These are phyloP conservation scores for Octonoba sinensis DNA, from an alignment of 2,888 invertebrate genomes.

Conservation along the genomic window DNA sequence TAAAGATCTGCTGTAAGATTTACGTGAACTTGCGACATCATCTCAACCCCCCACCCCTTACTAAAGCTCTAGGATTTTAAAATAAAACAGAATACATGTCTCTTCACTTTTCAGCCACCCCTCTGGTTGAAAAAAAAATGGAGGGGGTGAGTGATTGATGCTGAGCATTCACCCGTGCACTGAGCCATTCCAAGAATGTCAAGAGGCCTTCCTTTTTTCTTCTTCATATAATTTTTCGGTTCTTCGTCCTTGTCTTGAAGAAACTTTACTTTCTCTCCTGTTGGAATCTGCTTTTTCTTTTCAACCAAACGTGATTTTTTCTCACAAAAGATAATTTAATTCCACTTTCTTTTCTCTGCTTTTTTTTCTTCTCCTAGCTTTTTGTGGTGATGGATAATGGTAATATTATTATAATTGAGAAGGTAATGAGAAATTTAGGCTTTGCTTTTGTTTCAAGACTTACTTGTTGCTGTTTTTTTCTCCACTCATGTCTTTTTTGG, in stretches of 20 bases:
- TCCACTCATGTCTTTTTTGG: too few species aligned
- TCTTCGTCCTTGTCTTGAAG: neutral
- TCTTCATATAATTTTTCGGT: slow-evolving; percentile 2
- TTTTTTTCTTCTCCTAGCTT: too few species aligned
- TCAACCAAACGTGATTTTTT: too few species aligned
- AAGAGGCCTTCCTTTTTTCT: slow-evolving; percentile 19
- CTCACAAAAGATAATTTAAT: slow-evolving; percentile 14
- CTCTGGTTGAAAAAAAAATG: slow-evolving; percentile 5
- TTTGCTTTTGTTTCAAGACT: too few species aligned
- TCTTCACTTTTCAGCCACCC: slow-evolving; percentile 26
- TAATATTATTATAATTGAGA: slow-evolving; percentile 16
- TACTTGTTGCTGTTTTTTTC: too few species aligned
- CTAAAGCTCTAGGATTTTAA: slow-evolving; percentile 17
- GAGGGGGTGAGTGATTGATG: slow-evolving; percentile 41
- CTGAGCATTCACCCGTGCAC: slow-evolving; percentile 44
- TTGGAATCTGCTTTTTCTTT: neutral
- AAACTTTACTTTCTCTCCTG: slow-evolving; percentile 1
- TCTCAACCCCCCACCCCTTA: too few species aligned
- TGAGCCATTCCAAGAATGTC: slow-evolving; percentile 52
- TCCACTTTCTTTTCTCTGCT: slow-evolving; percentile 7
- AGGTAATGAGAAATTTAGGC: too few species aligned
- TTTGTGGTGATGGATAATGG: neutral
- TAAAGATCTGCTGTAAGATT: too few species aligned
- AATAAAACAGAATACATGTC: slow-evolving; percentile 28
- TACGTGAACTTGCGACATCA: too few species aligned